Conservation (phyloP, 2,888 invertebrate species). For the Pinctada fucata region DNA sequence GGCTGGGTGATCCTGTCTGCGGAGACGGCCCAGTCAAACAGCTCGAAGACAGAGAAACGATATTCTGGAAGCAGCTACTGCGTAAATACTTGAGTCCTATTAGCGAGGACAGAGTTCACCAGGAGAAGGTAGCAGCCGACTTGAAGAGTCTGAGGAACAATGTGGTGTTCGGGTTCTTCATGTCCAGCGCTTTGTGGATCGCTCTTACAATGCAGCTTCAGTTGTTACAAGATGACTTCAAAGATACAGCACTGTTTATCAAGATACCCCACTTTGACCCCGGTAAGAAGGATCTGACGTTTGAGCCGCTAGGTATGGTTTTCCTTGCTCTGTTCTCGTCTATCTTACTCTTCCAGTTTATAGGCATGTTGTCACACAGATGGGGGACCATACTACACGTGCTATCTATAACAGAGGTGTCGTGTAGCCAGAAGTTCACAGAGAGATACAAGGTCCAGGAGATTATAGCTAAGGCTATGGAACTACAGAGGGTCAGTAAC, state of each 20-base stretch:
- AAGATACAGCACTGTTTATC: slow-evolving; percentile 79
- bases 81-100: slow-evolving; percentile 96
- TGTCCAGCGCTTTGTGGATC: slow-evolving; percentile 98
- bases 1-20: slow-evolving; percentile 93
- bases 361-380: slow-evolving; percentile 98
- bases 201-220: slow-evolving; percentile 98
- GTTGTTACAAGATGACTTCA: slow-evolving; percentile 82
- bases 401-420: slow-evolving; percentile 93
- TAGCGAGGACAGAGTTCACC: slow-evolving; percentile 88
- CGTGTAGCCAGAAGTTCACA: slow-evolving; percentile 55
- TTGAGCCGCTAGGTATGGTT: slow-evolving; percentile 85
- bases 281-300: slow-evolving; percentile 49
- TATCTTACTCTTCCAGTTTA: slow-evolving; percentile 96
- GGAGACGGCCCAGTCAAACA: slow-evolving; percentile 94
- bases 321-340: slow-evolving; percentile 98
- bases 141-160: slow-evolving; percentile 64
- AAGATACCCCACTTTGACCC: slow-evolving; percentile 57
- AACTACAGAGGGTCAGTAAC: slow-evolving; percentile 63
- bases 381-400: slow-evolving; percentile 98
- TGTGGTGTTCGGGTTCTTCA: slow-evolving; percentile 80
- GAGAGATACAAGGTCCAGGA: slow-evolving; percentile 63
- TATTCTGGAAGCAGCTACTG: slow-evolving; percentile 96
- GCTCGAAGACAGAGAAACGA: slow-evolving; percentile 87
- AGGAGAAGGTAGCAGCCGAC: slow-evolving; percentile 60
- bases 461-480: slow-evolving; percentile 58